Percentiles rank a stretch among this genome's conserved stretches.
Evolutionary conservation across 2,797 vertebrate species (phyloP).

Genomic region (Alcedo atthis): DNA sequence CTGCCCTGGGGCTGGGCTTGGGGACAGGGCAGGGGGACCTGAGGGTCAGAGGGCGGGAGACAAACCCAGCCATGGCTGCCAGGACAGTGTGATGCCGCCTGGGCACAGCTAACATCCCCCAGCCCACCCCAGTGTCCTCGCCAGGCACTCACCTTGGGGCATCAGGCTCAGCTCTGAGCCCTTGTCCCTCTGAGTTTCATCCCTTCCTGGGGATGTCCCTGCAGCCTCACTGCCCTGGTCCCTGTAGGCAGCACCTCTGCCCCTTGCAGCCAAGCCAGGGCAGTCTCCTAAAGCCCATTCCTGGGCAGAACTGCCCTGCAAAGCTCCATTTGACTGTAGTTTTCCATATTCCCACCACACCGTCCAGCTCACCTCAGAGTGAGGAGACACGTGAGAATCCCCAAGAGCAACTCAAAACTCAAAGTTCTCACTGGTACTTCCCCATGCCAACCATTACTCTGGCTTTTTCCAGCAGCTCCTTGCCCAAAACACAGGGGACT

Average conservation of each 20-base stretch:
- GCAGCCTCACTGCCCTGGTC: rapidly evolving
- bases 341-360: rapidly evolving
- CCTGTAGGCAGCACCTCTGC: neutral
- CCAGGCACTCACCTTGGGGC: rapidly evolving
- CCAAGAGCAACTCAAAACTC: rapidly evolving
- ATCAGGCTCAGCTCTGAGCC: neutral
- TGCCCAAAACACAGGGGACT: rapidly evolving
- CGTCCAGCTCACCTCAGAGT: no score
- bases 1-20: neutral
- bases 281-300: neutral
- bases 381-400: rapidly evolving
- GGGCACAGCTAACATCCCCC: neutral
- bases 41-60: neutral
- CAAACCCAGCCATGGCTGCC: neutral
- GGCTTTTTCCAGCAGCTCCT: neutral
- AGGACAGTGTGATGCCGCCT: rapidly evolving
- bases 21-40: neutral
- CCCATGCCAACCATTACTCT: rapidly evolving
- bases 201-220: neutral
- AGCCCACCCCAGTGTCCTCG: rapidly evolving
- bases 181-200: neutral
- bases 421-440: neutral
- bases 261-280: neutral
- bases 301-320: neutral
- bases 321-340: neutral